Percentiles rank a stretch among this genome's conserved stretches.
These are phyloP conservation scores for Plebejus melissa DNA, from an alignment of 2,888 invertebrate species.

Conservation along the genomic window DNA sequence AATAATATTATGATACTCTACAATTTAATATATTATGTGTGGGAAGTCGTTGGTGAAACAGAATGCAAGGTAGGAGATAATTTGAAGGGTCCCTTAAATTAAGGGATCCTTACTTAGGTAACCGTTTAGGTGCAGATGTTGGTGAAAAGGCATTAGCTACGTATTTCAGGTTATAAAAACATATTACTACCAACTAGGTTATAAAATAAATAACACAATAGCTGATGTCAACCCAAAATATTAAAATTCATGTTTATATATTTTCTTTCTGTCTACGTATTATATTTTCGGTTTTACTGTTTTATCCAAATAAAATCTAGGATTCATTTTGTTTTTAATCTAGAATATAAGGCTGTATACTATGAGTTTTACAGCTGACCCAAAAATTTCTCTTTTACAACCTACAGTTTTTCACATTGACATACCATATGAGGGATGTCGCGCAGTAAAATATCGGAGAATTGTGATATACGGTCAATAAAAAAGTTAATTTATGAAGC, in stretches of 20 bases:
- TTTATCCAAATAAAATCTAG: not conserved
- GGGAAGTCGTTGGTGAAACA: too few species aligned
- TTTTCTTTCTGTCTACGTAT: not conserved
- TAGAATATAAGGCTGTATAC: conserved; percentile 3
- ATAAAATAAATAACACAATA: not conserved
- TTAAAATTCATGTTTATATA: not conserved
- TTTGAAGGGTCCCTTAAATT: too few species aligned
- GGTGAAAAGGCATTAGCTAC: too few species aligned
- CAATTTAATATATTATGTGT: too few species aligned
- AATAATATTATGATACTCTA: too few species aligned
- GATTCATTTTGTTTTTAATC: conserved; percentile 1
- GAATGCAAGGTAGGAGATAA: too few species aligned
- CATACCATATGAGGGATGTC: not conserved
- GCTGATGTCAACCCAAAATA: not conserved
- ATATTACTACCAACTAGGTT: not conserved
- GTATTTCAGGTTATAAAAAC: not conserved
- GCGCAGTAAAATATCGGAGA: not conserved
- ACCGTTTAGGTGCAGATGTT: too few species aligned
- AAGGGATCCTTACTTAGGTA: too few species aligned
- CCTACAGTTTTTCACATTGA: not conserved
- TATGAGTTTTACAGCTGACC: conserved; percentile 1
- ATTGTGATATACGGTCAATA: not conserved
- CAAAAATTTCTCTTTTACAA: conserved; percentile 4
- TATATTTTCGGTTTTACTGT: not conserved
- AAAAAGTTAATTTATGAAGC: not conserved